These are phyloP conservation scores for Aromia moschata DNA, from an alignment of 2,888 invertebrate species.

Conservation along the genomic window DNA sequence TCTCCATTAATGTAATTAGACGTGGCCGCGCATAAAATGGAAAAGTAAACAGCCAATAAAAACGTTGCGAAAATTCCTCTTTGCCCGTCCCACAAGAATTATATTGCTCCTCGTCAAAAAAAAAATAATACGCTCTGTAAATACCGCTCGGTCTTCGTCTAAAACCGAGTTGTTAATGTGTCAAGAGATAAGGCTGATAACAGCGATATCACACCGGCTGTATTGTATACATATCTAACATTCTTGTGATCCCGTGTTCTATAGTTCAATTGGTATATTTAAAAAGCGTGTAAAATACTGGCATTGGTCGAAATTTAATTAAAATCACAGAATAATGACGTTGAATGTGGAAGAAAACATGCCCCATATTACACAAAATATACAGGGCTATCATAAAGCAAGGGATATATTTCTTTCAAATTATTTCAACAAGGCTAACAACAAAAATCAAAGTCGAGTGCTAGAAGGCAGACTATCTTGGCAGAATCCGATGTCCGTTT, in stretches of 20 bases:
- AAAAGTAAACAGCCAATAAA: not conserved
- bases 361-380: too few species aligned
- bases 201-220: constrained; percentile 1
- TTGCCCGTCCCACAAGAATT: constrained; percentile 4
- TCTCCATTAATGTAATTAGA: not conserved
- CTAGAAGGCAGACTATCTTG: too few species aligned
- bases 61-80: constrained; percentile 4
- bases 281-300: too few species aligned
- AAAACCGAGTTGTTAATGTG: constrained; percentile 6
- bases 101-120: not conserved
- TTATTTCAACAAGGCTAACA: too few species aligned
- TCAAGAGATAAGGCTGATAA: constrained; percentile 5
- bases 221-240: not conserved
- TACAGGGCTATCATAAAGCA: too few species aligned
- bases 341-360: too few species aligned
- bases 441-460: too few species aligned
- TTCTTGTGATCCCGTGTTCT: not conserved
- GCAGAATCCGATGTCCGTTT: too few species aligned
- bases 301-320: too few species aligned
- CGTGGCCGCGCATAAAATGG: not conserved
- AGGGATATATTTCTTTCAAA: too few species aligned
- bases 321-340: too few species aligned
- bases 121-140: not conserved
- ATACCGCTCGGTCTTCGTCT: constrained; percentile 6
- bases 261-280: not conserved